A percentile compares a stretch with the other conserved stretches of the same genome.
These are phyloP conservation scores for Indicator indicator DNA, from an alignment of 2,113 vertebrate species.

Conservation along the genomic window DNA sequence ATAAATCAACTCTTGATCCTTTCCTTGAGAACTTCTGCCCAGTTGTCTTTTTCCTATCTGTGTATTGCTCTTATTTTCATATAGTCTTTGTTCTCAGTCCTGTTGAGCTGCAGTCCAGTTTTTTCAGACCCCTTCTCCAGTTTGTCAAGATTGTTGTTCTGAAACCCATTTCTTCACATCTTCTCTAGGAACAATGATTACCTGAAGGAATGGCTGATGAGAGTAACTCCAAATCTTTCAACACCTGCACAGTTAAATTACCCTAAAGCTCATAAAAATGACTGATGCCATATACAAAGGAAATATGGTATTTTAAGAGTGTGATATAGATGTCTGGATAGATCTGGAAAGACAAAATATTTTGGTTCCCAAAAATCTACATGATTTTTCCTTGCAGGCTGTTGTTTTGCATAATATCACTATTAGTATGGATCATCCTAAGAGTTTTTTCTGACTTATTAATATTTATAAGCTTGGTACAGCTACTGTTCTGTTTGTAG, in stretches of 20 bases:
- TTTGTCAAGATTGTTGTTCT: background rate
- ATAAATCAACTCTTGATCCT: background rate
- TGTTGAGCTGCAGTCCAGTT: background rate
- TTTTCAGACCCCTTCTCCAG: background rate
- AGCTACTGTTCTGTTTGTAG: background rate
- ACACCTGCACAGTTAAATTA: constrained; percentile 3
- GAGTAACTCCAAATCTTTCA: constrained; percentile 15
- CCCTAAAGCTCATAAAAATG: constrained; percentile 18
- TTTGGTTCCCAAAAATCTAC: background rate
- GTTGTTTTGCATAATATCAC: constrained; percentile 31
- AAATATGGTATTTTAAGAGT: constrained; percentile 28
- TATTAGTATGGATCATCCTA: background rate
- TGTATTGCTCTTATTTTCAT: no score
- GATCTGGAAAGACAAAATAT: background rate
- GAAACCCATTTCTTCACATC: background rate
- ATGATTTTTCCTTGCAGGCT: background rate
- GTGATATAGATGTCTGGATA: constrained; percentile 1
- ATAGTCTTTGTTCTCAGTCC: background rate
- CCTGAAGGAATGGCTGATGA: background rate
- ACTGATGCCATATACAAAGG: background rate
- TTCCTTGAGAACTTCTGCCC: background rate
- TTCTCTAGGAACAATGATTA: constrained; percentile 1
- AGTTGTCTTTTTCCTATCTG: no score
- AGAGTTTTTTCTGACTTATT: background rate
- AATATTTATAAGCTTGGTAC: background rate